phyloP scores from a whole-genome alignment of 2,113 vertebrate genomes.

The Nettapus auritus region DNA sequence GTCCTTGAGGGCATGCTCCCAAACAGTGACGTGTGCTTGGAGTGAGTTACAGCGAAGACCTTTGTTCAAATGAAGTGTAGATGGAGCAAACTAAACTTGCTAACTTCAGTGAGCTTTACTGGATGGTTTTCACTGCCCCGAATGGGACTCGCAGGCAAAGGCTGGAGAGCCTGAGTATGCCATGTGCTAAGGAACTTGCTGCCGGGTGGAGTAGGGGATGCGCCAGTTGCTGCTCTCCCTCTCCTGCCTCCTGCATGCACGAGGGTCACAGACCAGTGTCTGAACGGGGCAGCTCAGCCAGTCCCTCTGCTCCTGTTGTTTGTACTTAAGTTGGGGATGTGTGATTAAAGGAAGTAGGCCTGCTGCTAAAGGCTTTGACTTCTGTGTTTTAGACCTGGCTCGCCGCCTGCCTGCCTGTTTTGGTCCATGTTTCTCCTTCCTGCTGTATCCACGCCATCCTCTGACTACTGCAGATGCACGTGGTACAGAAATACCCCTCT shows the following conservation, averaged over 20 bases:
- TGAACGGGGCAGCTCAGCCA: neutral
- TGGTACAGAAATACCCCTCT: neutral
- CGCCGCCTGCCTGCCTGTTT: neutral
- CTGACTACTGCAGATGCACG: neutral
- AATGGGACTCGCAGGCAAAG: neutral
- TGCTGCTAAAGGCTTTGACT: neutral
- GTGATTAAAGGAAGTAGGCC: neutral
- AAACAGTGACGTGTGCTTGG: neutral
- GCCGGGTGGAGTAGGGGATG: neutral
- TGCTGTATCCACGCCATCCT: neutral
- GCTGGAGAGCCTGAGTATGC: neutral
- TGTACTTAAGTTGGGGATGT: neutral
- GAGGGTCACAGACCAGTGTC: neutral
- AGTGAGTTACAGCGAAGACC: neutral
- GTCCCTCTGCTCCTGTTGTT: neutral
- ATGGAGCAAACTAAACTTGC: neutral
- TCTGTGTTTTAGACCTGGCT: neutral
- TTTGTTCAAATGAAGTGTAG: neutral
- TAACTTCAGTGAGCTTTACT: neutral
- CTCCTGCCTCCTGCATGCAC: neutral
- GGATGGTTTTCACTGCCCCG: neutral
- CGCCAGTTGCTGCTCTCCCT: neutral
- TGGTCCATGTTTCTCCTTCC: neutral
- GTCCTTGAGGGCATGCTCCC: neutral
- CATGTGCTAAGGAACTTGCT: rapidly evolving